Base-by-base conservation (phyloP, 1,140 invertebrate genomes). In the Heliothis virescens region DNA sequence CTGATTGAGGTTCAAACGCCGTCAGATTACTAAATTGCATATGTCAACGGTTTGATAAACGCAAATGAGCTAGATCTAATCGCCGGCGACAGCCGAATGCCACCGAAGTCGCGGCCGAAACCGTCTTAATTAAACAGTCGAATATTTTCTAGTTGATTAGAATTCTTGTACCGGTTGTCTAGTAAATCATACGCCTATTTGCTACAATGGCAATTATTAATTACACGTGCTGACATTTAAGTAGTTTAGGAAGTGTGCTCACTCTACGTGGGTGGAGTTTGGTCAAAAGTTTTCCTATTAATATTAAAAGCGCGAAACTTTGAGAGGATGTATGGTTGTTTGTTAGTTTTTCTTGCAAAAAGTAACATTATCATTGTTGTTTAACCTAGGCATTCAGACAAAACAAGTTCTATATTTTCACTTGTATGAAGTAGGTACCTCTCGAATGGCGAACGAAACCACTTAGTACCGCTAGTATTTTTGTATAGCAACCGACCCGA, bases 1-100 rank as follows among this genome's bases (percentile, higher is more conserved):
- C 72, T 81, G 79, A 75, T 67, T 67, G 41, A 77, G 69, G 67
- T 77, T 63, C 65, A 81, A 77, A 72, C 80, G 74, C 67, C 73
- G 67, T 81, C 65, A 72, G 74, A 73, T 81, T 65, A 79, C 52
- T 73, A 79, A 79, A 82, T 79, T 63, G 71, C 62, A 74, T 62
- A 65, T 76, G 76, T 82, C 81, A 79, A 82, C 77, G 63, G 76
- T 74, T 69, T 73, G 81, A 82, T 82, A 82, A 67, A 82, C 57
- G 74, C 76, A 75, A 75, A 79, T 69, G 62, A 77, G 76, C 34
- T 47, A 73, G 59, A 67, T 78, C 71, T 79, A 79, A 82, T 82
- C 52, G 21, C 34, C 55, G 63, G 16, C 50, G 81, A 82, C 72
- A 79, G 81, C 62, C 72, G 47, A 75, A 79, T 82, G 81, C 81